Conservation (phyloP, 2,113 vertebrate species). For the Asarcornis scutulata region DNA sequence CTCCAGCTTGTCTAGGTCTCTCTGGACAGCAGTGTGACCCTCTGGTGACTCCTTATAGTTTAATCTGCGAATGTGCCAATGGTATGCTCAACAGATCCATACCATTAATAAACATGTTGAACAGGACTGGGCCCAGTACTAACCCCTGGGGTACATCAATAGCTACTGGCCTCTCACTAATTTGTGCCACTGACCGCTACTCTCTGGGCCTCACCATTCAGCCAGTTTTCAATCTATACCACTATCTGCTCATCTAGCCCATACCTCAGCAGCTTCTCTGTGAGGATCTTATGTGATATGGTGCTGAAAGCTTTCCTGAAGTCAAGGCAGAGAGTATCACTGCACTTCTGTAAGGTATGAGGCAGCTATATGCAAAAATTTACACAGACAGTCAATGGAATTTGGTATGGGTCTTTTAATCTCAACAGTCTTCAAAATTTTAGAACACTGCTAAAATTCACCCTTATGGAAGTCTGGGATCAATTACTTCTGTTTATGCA, state of each 20-base stretch:
- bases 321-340: background rate
- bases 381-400: background rate
- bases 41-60: background rate
- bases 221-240: background rate
- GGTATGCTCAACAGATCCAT: background rate
- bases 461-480: background rate
- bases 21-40: background rate
- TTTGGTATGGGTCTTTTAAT: background rate
- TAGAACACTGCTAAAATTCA: background rate
- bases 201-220: background rate
- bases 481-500: background rate
- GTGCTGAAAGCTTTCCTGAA: background rate
- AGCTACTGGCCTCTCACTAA: background rate
- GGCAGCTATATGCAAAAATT: rapidly evolving
- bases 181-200: background rate
- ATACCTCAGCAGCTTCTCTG: background rate
- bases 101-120: background rate
- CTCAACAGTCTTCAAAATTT: background rate
- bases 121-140: background rate
- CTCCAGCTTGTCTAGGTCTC: background rate
- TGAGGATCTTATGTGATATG: background rate
- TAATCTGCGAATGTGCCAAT: background rate
- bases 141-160: background rate
- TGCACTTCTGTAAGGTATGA: background rate
- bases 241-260: background rate